Evolutionary conservation across 1,140 invertebrate species (phyloP), one percentile per base, ranked within the genome.

Genomic region (Euwallacea fornicatus): DNA sequence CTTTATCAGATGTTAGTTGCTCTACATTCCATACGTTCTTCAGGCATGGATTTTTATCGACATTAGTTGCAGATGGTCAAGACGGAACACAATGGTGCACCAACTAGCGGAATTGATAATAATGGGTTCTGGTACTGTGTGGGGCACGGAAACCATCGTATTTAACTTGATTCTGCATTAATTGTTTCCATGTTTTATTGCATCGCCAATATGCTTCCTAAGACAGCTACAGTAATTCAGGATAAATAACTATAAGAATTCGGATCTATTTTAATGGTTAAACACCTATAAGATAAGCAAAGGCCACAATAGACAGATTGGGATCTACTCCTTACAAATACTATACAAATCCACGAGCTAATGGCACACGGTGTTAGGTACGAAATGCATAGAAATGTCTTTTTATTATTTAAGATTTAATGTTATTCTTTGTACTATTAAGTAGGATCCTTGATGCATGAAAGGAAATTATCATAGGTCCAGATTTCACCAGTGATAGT

Each of bases 271-370:
- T 16, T n/a, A 56, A 56, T 21, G 16, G 65, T 21, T 46, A 56
- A 58, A 61, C 54, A 69, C 10, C 42, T 8, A 7, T 47, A 9
- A 53, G 67, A 69, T 69, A 69, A 55, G 59, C 42, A 13, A 10
- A 43, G 42, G 11, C 41, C 59, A 69, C 67, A 69, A 69, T 69
- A 61, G 54, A 64, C 43, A 55, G 69, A 70, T 70, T 70, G 47
- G 13, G 50, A 69, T 69, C 67, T n/a, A 55, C 15, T 53, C 59
- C 33, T 55, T 69, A 69, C 67, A 69, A 69, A 69, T 69, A 47
- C 67, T 53, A 69, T 69, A 69, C 59, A 69, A 69, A 69, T 62
- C 67, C 60, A 54, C 4, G 21, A 62, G n/a, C 67, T 54, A 69
- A 69, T 69, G 42, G 55, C 55, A 50, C 59, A 68, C 13, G 67